Conservation (phyloP, 2,888 invertebrate genomes). For the Lycia hirtaria region DNA sequence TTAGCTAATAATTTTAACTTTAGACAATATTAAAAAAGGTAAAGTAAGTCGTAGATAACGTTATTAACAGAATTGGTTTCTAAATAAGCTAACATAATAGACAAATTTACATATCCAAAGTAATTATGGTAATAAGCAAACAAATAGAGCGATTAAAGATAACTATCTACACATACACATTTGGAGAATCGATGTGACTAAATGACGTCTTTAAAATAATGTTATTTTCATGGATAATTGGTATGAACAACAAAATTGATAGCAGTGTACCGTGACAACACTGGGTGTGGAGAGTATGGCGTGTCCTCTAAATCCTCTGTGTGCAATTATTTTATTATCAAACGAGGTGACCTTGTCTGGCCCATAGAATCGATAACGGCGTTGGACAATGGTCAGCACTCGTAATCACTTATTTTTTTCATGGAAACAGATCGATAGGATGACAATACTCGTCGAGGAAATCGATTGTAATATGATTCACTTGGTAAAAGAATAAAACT, state of each 20-base stretch:
- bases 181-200: background rate
- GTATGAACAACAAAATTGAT: conserved; percentile 20
- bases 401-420: conserved; percentile 28
- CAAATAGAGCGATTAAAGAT: conserved; percentile 2
- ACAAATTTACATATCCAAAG: background rate
- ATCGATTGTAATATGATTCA: conserved; percentile 3
- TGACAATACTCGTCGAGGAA: conserved; percentile 4
- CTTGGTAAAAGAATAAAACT: background rate
- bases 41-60: too few relatives aligned
- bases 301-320: conserved; percentile 19
- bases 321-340: conserved; percentile 27
- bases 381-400: conserved; percentile 35
- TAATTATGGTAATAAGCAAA: background rate
- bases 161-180: conserved; percentile 1
- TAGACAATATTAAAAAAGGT: too few relatives aligned
- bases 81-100: background rate
- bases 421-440: background rate
- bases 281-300: conserved; percentile 34
- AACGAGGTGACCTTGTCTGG: conserved; percentile 41
- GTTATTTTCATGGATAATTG: background rate
- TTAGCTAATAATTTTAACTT: too few relatives aligned
- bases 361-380: conserved; percentile 45
- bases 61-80: too few relatives aligned
- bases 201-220: background rate
- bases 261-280: conserved; percentile 21